phyloP scores from a whole-genome alignment of 1,140 invertebrate genomes.

The Caerostris extrusa region DNA sequence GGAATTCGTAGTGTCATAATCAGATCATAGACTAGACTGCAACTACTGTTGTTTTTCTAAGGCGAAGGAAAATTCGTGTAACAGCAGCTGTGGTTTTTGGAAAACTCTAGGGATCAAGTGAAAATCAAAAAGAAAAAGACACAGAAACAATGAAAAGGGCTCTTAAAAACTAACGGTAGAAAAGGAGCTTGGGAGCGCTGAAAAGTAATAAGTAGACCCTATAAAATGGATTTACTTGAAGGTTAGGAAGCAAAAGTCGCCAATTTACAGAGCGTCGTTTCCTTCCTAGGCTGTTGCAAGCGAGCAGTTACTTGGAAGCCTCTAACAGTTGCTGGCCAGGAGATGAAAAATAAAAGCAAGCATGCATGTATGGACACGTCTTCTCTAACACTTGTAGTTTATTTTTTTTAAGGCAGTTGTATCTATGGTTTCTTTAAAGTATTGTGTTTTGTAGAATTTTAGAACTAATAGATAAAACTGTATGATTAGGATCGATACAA shows the following conservation, averaged over 20 bases:
- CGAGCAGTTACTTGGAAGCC: slow-evolving; percentile 32
- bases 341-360: slow-evolving; percentile 14
- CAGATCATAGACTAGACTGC: too few species aligned
- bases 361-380: background rate
- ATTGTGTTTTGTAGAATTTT: background rate
- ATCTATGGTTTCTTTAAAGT: background rate
- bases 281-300: slow-evolving; percentile 40
- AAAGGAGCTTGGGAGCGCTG: background rate
- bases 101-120: slow-evolving; percentile 44
- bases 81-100: slow-evolving; percentile 13
- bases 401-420: background rate
- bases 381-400: background rate
- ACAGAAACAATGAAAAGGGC: too few species aligned
- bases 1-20: too few species aligned
- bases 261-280: slow-evolving; percentile 62
- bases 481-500: background rate
- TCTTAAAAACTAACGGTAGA: background rate
- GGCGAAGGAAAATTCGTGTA: slow-evolving; percentile 20
- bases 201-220: slow-evolving; percentile 61
- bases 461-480: background rate
- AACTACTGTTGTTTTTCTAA: slow-evolving; percentile 28
- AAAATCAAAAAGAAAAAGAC: background rate
- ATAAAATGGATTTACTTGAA: slow-evolving; percentile 65
- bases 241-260: slow-evolving; percentile 56
- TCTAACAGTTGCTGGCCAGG: background rate